A percentile compares a stretch with the other conserved stretches of the same genome.
These are phyloP conservation scores for Acleris sparsana DNA, from an alignment of 2,888 invertebrate species.

Conservation along the genomic window DNA sequence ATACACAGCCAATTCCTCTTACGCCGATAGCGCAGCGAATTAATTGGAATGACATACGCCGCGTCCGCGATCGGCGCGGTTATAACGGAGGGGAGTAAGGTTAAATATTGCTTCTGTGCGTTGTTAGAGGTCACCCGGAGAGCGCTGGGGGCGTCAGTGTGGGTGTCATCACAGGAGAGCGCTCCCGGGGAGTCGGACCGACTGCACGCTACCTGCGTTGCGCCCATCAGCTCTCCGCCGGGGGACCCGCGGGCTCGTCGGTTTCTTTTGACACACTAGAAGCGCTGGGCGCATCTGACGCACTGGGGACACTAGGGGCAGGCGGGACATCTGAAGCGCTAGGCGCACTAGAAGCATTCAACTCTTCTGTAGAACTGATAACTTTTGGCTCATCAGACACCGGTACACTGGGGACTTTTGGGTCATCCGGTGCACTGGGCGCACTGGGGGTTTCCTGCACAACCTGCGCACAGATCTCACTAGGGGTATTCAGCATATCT, in stretches of 20 bases:
- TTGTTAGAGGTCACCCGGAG: background rate
- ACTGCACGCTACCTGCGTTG: background rate
- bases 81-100: background rate
- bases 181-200: background rate
- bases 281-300: background rate
- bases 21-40: conserved; percentile 14
- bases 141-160: background rate
- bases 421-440: background rate
- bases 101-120: conserved; percentile 20
- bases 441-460: background rate
- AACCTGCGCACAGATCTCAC: no score
- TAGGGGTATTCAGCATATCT: no score
- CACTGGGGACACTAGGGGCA: background rate
- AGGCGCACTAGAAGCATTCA: no score
- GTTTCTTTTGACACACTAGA: no score
- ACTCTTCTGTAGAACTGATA: no score
- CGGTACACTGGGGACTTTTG: background rate
- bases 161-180: background rate
- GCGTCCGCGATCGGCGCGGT: background rate
- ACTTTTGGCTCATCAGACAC: conserved; percentile 1
- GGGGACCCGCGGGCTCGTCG: background rate
- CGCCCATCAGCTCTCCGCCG: conserved; percentile 36
- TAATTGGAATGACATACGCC: conserved; percentile 16
- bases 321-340: no score
- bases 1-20: conserved; percentile 29